These are phyloP conservation scores for Papilio machaon DNA, from an alignment of 1,140 invertebrate species.

Conservation along the genomic window DNA sequence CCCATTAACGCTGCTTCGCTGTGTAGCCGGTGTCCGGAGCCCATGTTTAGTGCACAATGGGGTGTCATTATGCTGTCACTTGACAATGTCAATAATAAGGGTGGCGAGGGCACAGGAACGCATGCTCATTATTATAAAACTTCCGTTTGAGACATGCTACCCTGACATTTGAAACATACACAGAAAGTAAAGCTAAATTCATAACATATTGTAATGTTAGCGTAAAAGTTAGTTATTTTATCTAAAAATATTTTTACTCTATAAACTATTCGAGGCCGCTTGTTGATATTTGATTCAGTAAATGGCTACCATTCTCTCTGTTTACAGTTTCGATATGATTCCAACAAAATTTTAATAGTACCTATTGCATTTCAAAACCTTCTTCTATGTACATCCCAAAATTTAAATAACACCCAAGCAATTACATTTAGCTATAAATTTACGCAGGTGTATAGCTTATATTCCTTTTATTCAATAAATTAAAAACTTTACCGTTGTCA, in stretches of 20 bases:
- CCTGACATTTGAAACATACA: conserved; percentile 1
- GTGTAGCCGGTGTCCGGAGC: conserved; percentile 18
- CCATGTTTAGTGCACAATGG: conserved; percentile 36
- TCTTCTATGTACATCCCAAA: too few relatives aligned
- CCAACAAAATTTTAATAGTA: neutral
- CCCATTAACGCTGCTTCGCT: conserved; percentile 26
- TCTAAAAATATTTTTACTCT: too few relatives aligned
- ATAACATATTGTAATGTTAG: neutral
- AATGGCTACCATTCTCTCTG: neutral
- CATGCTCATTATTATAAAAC: conserved; percentile 39
- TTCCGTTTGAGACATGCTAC: conserved; percentile 29
- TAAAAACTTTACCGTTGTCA: too few relatives aligned
- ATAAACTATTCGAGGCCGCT: neutral
- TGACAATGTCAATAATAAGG: conserved; percentile 46
- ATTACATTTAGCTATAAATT: too few relatives aligned
- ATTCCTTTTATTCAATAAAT: too few relatives aligned
- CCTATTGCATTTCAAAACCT: neutral
- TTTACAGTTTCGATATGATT: neutral
- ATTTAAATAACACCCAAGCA: too few relatives aligned
- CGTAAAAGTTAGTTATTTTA: neutral
- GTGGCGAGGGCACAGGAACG: conserved; percentile 32
- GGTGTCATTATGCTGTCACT: conserved; percentile 51
- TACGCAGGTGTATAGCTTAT: too few relatives aligned
- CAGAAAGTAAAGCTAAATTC: neutral
- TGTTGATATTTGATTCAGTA: conserved; percentile 8